Evolutionary conservation across 1,140 invertebrate genomes (phyloP), one percentile per base, ranked within the genome.

Genomic region (Bombus waltoni): DNA sequence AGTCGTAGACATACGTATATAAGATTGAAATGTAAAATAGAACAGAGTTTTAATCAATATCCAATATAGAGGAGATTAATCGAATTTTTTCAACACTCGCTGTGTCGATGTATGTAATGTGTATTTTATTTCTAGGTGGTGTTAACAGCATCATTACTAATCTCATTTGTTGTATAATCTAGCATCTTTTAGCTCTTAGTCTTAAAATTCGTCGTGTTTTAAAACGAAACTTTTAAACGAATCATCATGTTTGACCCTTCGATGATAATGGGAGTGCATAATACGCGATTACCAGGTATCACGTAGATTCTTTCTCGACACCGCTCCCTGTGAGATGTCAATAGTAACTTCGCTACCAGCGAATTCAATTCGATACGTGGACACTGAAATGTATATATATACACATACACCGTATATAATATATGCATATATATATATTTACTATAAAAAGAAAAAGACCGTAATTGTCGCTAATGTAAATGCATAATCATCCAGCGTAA

Each of bases 241-340:
- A 74, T 42, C 57, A 70, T 44, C 53, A 15, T 81, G 18, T 66
- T 73, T 73, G 68, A 74, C 28, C 32, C 66, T 1, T 32, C 59
- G 93, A 92, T 93, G 92, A 92, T 94, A 92, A 94, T 95, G 93
- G 94, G 94, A 95, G 94, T 91, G 93, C 84, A 90, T 93, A 91
- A 94, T 90, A 95, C 93, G 94, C 93, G 94, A 95, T 94, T 95
- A 95, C 95, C 95, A 95, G 94, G 94, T 92, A 95, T 95, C 94
- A 95, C 93, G 90, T 90, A 72, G 76, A 89, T 94, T 92, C 92
- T 92, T 94, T 95, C 94, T 94, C 90, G 94, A 93, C 93, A 94
- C 92, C 94, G 94, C 93, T 95, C 93, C 93, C 88, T 91, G 83
- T 74, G 71, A 86, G 77, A 72, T 71, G n/a, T 88, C 71, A 83